Percentiles rank a stretch among this genome's conserved stretches.
Evolutionary conservation across 2,797 vertebrate genomes (phyloP).

Genomic region (Malurus splendens): DNA sequence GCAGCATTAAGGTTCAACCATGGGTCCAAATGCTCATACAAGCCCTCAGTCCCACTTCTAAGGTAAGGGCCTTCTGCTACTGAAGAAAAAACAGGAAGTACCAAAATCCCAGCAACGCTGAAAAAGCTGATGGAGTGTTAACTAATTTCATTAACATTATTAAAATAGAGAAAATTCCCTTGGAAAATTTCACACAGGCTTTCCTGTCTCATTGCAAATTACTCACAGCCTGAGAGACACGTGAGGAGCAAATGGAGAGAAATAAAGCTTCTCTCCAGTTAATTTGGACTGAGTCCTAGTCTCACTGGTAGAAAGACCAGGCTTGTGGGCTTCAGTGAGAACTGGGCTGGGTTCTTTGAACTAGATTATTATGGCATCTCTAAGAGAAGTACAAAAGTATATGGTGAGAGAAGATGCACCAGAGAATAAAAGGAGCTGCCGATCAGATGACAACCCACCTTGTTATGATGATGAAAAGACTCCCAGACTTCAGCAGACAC

Average conservation of each 20-base stretch:
- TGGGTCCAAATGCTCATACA: accelerated
- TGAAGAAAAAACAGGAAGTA: neutral
- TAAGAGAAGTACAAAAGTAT: neutral
- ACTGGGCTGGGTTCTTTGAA: slow-evolving; percentile 43
- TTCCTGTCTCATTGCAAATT: neutral
- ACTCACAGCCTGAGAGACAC: neutral
- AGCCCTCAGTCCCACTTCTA: neutral
- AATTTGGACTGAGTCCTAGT: neutral
- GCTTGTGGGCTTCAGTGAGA: slow-evolving; percentile 25
- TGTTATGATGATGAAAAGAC: neutral
- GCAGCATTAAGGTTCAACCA: neutral
- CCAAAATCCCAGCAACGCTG: neutral
- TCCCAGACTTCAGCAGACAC: neutral
- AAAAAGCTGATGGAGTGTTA: slow-evolving; percentile 3
- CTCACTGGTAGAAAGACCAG: slow-evolving; percentile 4
- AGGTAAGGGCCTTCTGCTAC: neutral
- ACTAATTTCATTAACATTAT: slow-evolving; percentile 1
- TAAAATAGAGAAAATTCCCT: slow-evolving; percentile 33
- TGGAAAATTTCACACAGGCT: slow-evolving; percentile 41
- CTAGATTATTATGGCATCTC: slow-evolving; percentile 4
- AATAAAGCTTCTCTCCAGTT: slow-evolving; percentile 12
- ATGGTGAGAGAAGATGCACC: neutral
- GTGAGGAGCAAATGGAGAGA: slow-evolving; percentile 2
- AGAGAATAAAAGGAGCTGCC: neutral
- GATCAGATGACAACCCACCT: neutral